Evolutionary conservation across 1,140 invertebrate species (phyloP), one percentile per base, ranked within the genome.

Genomic region (Melitaea cinxia): DNA sequence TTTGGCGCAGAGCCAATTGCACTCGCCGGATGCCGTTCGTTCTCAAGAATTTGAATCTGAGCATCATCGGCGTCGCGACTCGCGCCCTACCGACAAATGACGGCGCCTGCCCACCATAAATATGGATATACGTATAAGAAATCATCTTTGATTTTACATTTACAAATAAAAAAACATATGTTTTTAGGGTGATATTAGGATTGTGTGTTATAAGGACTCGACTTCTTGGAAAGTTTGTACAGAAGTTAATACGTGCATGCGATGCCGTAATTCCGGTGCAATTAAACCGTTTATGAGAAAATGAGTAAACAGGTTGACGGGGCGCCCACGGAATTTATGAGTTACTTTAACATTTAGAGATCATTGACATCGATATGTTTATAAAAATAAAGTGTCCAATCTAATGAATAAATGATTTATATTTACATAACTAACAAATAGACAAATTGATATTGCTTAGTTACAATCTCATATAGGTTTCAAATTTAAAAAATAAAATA

Each of bases 1-100:
- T 21, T 80, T 88, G 85, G 83, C 81, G 7, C n/a, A 1, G 4
- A 4, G 79, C 85, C 85, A 86, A 72, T 50, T 88, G 85, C 85
- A 88, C 72, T 79, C 77, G 72, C 78, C 78, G 82, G 79, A 82
- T 81, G 73, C 78, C 76, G 72, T 65, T 67, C 69, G 65, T 57
- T 66, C 72, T 72, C 64, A 79, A 73, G 73, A 84, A 87, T 83
- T 75, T 65, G 64, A 75, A 72, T 61, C 54, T 57, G 50, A 66
- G 56, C 57, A 33, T 55, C 54, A 49, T 35, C 55, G 68, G 42
- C 49, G 49, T 39, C 50, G 33, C 33, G n/a, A n/a, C n/a, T n/a
- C n/a, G n/a, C 19, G 50, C 24, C 1, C 30, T 15, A 35, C 19
- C 45, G 47, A 50, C 30, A 4, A 10, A 19, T 33, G 14, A 37